Evolutionary conservation across 2,888 invertebrate genomes (phyloP).

Genomic region (Andrena chrysosceles): DNA sequence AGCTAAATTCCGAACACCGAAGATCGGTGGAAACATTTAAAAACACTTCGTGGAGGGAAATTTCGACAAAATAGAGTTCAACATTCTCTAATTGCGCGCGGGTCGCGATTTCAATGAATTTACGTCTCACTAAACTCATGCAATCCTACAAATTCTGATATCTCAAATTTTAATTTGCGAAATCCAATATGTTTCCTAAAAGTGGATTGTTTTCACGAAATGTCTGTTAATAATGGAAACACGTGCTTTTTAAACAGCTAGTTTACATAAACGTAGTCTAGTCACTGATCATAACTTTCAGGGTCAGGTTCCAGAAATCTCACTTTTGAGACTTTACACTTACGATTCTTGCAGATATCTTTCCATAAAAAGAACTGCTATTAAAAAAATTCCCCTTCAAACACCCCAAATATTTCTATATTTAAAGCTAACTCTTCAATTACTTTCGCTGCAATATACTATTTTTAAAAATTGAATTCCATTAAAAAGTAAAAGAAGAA

Average conservation of each 20-base stretch:
- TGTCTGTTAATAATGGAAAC: not conserved
- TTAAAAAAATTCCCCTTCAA: not conserved
- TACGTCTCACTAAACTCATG: not conserved
- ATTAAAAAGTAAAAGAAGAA: too few species aligned
- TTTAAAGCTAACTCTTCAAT: too few species aligned
- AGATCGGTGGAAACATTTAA: not conserved
- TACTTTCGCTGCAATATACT: too few species aligned
- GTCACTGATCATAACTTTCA: not conserved
- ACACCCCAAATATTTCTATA: too few species aligned
- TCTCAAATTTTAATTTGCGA: too few species aligned
- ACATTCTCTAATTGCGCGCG: not conserved
- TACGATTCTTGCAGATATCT: not conserved
- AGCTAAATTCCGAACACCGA: constrained; percentile 17
- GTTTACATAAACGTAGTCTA: not conserved
- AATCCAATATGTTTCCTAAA: too few species aligned
- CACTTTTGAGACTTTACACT: not conserved
- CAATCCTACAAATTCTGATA: not conserved
- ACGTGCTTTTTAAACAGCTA: not conserved
- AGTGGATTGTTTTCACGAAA: not conserved
- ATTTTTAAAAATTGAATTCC: too few species aligned
- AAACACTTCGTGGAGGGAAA: not conserved
- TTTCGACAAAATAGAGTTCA: not conserved
- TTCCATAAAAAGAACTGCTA: not conserved
- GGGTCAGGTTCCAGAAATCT: not conserved
- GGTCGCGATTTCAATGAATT: not conserved